Base-by-base conservation (phyloP, 2,888 invertebrate species). In the Gastracanthus pulcherrimus region DNA sequence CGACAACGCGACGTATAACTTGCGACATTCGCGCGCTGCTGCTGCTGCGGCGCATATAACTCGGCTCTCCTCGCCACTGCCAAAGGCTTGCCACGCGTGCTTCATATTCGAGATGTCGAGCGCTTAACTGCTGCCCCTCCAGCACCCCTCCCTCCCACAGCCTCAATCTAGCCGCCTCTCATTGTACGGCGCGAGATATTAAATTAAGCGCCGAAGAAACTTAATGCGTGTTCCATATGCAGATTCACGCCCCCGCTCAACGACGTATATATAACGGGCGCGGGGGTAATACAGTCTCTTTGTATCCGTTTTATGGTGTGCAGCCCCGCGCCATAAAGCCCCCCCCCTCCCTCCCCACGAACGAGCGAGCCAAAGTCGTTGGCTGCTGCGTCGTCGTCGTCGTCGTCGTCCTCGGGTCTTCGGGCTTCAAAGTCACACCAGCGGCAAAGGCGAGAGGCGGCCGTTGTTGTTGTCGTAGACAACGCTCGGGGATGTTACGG, bases 141-240 rank as follows among this genome's bases (percentile, higher is more conserved):
- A 60, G 62, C 74, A 64, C 60, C 77, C 71, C 71, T 71, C 64
- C 55, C 36, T 38, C 13, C 77, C 34, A n/a, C 19, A 45, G 51
- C 74, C 76, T 69, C 82, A 77, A 83, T 80, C 80, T 77, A 67
- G 71, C 62, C 84, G 19, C 31, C 76, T 66, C 51, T 55, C 80
- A 76, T 76, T 76, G 79, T 81, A 34, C 76, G 70, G 62, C 45
- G 45, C 45, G 62, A 71, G 72, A 87, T 88, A 90, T 90, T 90
- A 89, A 90, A 91, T 91, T 89, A 90, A 91, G 88, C 89, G 86
- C 85, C 84, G 88, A 89, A 90, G 90, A 89, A 89, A 89, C 88
- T 90, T 90, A 88, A 90, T 88, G 89, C 87, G 84, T 86, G 87
- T 89, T 90, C 90, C 90, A 90, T 89, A 91, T 90, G 90, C 90